These are phyloP conservation scores for Pristis pectinata DNA, from an alignment of 2,797 vertebrate species.

Conservation along the genomic window DNA sequence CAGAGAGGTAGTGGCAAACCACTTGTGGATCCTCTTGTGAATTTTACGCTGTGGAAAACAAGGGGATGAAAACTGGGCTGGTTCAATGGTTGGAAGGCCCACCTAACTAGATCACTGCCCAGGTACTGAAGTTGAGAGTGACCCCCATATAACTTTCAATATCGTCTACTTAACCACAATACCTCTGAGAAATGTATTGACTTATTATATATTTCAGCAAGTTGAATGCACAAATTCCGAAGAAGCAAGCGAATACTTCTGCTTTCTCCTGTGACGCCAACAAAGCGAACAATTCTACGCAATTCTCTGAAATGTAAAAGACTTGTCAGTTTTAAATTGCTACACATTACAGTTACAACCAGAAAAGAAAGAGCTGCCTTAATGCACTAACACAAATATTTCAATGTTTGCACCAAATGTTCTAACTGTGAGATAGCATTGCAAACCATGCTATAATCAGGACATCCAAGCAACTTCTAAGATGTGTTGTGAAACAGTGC, in stretches of 20 bases:
- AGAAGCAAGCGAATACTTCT: constrained; percentile 51
- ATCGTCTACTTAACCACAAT: background rate
- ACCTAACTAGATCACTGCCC: background rate
- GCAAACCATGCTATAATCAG: background rate
- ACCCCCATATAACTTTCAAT: background rate
- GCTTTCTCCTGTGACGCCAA: constrained; percentile 52
- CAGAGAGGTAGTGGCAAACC: background rate
- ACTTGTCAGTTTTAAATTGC: background rate
- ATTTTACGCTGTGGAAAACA: background rate
- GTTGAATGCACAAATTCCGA: constrained; percentile 53
- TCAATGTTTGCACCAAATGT: background rate
- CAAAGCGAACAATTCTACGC: constrained; percentile 49
- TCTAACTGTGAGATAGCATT: background rate
- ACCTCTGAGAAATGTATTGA: constrained; percentile 54
- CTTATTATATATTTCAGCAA: constrained; percentile 50
- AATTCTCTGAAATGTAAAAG: constrained; percentile 44
- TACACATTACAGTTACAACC: no score
- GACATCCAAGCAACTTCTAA: background rate
- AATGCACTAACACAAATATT: background rate
- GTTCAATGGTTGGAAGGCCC: background rate
- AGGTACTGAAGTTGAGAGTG: background rate
- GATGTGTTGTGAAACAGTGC: background rate
- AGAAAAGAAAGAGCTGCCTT: background rate
- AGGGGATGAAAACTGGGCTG: background rate
- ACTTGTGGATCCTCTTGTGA: background rate